Evolutionary conservation across 2,888 invertebrate genomes (phyloP).

Genomic region (Tetropium fuscum): DNA sequence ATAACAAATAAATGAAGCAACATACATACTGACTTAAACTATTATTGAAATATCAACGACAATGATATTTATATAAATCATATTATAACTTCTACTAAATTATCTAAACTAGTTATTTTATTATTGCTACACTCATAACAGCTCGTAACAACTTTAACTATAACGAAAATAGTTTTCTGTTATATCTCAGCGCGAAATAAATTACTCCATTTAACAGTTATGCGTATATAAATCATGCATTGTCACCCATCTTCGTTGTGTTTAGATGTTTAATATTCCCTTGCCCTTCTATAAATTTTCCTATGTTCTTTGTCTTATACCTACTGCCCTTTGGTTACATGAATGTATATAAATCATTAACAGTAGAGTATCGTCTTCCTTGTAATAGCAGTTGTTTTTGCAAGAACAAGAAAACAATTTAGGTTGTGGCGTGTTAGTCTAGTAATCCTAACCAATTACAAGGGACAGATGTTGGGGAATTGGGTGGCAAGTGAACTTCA

Average conservation of each 20-base stretch:
- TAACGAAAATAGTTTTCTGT: neutral
- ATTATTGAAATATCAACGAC: too few species aligned
- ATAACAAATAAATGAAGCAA: too few species aligned
- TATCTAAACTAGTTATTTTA: neutral
- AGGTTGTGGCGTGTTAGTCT: constrained; percentile 2
- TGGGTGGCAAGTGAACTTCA: constrained; percentile 6
- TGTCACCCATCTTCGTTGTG: neutral
- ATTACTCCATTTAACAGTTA: neutral
- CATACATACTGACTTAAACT: too few species aligned
- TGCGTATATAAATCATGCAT: neutral
- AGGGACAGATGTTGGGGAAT: constrained; percentile 1
- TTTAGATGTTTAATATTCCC: constrained; percentile 1
- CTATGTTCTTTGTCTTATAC: too few species aligned
- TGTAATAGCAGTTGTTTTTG: neutral
- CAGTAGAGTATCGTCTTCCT: neutral
- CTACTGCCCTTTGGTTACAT: too few species aligned
- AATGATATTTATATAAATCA: neutral
- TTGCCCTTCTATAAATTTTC: neutral
- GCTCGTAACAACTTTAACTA: neutral
- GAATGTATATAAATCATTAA: neutral
- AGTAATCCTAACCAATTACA: constrained; percentile 7
- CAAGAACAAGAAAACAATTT: constrained; percentile 5
- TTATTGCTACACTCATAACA: neutral
- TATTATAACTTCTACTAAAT: neutral
- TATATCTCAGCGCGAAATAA: neutral